These are phyloP conservation scores for Lontra canadensis DNA, from an alignment of 2,113 vertebrate genomes.

Conservation along the genomic window DNA sequence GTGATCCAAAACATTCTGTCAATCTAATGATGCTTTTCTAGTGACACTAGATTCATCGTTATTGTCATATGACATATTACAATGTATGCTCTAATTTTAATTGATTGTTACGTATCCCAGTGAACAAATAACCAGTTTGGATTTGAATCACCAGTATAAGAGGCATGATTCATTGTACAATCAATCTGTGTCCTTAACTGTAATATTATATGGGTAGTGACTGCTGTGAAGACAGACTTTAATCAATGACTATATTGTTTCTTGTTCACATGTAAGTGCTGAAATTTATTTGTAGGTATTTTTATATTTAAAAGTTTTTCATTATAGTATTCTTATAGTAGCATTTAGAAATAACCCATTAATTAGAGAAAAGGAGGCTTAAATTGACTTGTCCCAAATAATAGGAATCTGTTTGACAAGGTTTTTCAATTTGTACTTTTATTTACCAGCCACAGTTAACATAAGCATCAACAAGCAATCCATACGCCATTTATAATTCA, in stretches of 20 bases:
- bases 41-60: not conserved
- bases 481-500: not conserved
- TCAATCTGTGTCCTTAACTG: not conserved
- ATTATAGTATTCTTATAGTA: not conserved
- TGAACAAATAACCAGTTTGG: not conserved
- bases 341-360: not conserved
- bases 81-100: not conserved
- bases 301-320: conserved; percentile 5
- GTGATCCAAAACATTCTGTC: not conserved
- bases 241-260: not conserved
- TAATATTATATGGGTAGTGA: not conserved
- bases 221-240: not conserved
- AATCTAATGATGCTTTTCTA: not conserved
- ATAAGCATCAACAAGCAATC: not conserved
- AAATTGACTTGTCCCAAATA: not conserved
- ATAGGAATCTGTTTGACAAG: not conserved
- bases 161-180: not conserved
- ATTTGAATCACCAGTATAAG: not conserved
- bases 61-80: not conserved
- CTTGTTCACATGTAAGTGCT: not conserved
- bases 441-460: not conserved
- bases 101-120: not conserved
- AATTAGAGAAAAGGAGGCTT: not conserved
- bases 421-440: not conserved
- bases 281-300: not conserved